These are phyloP conservation scores for Coleophora flavipennella DNA, from an alignment of 2,888 invertebrate species.

Conservation along the genomic window DNA sequence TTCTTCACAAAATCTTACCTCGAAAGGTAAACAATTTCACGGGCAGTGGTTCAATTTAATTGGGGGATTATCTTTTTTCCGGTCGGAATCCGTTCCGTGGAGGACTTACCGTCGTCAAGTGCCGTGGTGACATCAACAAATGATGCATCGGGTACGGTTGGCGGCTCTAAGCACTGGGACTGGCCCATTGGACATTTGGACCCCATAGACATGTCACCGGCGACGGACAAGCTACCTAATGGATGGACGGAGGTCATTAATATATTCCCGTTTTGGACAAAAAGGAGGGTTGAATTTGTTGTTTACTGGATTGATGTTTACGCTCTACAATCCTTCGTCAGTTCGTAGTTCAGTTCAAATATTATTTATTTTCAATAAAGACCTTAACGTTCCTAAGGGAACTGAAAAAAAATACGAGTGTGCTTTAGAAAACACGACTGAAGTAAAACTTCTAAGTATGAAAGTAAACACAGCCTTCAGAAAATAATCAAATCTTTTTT, in stretches of 20 bases:
- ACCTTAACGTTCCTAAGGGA: no score
- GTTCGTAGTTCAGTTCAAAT: no score
- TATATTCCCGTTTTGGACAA: no score
- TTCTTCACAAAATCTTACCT: conserved; percentile 20
- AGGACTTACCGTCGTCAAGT: conserved; percentile 55
- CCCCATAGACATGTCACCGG: conserved; percentile 20
- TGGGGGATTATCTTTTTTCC: conserved; percentile 62
- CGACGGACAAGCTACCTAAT: conserved; percentile 11
- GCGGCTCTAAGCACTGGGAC: conserved; percentile 11
- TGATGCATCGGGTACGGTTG: conserved; percentile 45
- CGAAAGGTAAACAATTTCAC: conserved; percentile 66
- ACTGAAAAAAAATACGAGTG: no score
- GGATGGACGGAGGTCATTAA: conserved; percentile 9
- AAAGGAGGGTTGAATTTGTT: no score
- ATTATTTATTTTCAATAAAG: no score
- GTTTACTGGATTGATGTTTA: no score
- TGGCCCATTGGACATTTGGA: conserved; percentile 7
- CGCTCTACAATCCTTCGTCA: no score
- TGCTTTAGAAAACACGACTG: no score
- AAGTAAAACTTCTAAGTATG: no score
- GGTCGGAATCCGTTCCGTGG: conserved; percentile 26
- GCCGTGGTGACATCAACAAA: conserved; percentile 53
- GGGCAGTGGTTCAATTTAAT: conserved; percentile 63
- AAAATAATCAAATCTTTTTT: no score
- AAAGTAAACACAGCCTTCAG: no score